Conservation (phyloP, 1,140 invertebrate species). For the Rhyzopertha dominica region DNA sequence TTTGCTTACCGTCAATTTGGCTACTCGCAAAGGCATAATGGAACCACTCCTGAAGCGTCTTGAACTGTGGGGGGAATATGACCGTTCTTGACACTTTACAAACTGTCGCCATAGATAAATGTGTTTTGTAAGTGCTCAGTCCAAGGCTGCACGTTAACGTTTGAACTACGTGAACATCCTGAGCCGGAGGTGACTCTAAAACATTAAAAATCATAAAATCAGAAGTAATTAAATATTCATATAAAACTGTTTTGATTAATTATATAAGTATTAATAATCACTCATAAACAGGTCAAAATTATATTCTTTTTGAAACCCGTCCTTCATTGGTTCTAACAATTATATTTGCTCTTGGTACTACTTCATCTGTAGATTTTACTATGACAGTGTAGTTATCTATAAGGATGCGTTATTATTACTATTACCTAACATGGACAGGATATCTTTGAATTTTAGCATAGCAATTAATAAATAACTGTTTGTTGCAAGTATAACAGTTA, state of each 20-base stretch:
- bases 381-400: too few species aligned
- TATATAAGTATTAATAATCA: too few species aligned
- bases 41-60: slow-evolving; percentile 93
- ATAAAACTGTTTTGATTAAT: slow-evolving; percentile 9
- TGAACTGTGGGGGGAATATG: slow-evolving; percentile 92
- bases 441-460: too few species aligned
- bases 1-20: slow-evolving; percentile 81
- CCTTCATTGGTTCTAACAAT: too few species aligned
- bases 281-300: too few species aligned
- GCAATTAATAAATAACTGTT: too few species aligned
- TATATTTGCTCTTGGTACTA: too few species aligned
- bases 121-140: slow-evolving; percentile 59
- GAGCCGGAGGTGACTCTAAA: slow-evolving; percentile 31
- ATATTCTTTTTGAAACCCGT: too few species aligned
- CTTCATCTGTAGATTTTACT: too few species aligned
- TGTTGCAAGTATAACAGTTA: too few species aligned
- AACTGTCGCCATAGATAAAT: slow-evolving; percentile 87
- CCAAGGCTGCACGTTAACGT: slow-evolving; percentile 87
- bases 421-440: too few species aligned
- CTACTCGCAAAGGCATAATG: slow-evolving; percentile 91
- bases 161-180: slow-evolving; percentile 73
- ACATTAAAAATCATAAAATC: slow-evolving; percentile 15
- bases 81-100: slow-evolving; percentile 86
- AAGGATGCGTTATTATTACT: too few species aligned
- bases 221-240: slow-evolving; percentile 5